phyloP scores from a whole-genome alignment of 1,140 invertebrate species.

The Littorina saxatilis region DNA sequence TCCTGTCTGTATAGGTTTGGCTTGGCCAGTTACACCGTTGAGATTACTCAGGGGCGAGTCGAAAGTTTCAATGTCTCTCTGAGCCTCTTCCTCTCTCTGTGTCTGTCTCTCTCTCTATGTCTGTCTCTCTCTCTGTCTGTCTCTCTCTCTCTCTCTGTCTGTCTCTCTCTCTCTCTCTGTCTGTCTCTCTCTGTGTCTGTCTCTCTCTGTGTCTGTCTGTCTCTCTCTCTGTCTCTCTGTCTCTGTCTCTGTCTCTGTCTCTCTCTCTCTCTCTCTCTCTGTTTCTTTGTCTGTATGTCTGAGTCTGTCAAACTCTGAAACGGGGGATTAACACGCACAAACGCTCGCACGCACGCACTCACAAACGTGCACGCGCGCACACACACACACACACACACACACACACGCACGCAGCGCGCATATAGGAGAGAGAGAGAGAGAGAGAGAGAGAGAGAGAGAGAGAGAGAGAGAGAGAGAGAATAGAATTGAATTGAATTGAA shows the following conservation, averaged over 20 bases:
- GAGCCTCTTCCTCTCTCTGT: too few species aligned
- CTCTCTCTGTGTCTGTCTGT: neutral
- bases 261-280: neutral
- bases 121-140: too few species aligned
- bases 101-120: too few species aligned
- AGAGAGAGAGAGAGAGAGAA: neutral
- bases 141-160: too few species aligned
- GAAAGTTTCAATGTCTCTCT: too few species aligned
- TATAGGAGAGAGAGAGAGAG: too few species aligned
- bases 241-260: neutral
- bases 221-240: neutral
- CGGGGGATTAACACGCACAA: neutral
- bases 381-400: conserved; percentile 5
- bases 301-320: neutral
- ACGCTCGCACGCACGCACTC: too few species aligned
- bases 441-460: neutral
- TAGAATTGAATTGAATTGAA: neutral
- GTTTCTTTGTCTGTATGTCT: neutral
- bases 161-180: neutral
- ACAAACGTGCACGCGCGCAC: neutral
- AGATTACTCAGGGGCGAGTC: too few species aligned
- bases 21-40: too few species aligned
- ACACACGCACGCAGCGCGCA: neutral
- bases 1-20: too few species aligned
- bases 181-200: neutral